Percentiles rank a stretch among this genome's conserved stretches.
These are phyloP conservation scores for Plagodis pulveraria DNA, from an alignment of 2,888 invertebrate species.

Conservation along the genomic window DNA sequence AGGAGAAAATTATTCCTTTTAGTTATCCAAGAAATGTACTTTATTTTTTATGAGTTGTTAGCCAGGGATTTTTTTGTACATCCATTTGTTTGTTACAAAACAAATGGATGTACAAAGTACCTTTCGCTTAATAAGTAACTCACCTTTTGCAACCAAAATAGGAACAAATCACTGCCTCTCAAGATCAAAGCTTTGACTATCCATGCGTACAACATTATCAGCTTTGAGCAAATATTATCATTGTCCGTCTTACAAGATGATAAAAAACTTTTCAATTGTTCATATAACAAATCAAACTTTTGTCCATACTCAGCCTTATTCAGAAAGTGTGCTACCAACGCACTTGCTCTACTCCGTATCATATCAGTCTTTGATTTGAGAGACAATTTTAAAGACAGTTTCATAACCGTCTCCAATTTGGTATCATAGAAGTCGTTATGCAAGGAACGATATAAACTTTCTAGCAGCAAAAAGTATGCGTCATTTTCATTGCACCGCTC, in stretches of 20 bases:
- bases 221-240: conserved; percentile 50
- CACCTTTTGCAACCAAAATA: conserved; percentile 76
- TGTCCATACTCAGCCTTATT: conserved; percentile 82
- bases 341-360: conserved; percentile 71
- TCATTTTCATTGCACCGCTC: conserved; percentile 57
- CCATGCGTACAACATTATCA: conserved; percentile 73
- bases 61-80: no score
- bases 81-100: no score
- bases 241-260: conserved; percentile 50
- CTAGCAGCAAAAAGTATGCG: conserved; percentile 68
- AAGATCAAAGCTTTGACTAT: conserved; percentile 69
- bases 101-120: no score
- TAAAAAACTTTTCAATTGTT: conserved; percentile 57
- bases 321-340: conserved; percentile 83
- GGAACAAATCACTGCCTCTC: conserved; percentile 67
- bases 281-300: conserved; percentile 69
- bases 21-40: no score
- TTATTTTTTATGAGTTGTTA: no score
- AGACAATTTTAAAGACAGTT: conserved; percentile 61
- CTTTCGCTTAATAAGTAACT: conserved; percentile 19
- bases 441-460: conserved; percentile 81
- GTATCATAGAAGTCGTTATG: conserved; percentile 64
- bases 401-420: conserved; percentile 63
- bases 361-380: conserved; percentile 58
- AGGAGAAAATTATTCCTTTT: no score